Evolutionary conservation across 2,113 vertebrate genomes (phyloP).

Genomic region (Ochotona curzoniae): DNA sequence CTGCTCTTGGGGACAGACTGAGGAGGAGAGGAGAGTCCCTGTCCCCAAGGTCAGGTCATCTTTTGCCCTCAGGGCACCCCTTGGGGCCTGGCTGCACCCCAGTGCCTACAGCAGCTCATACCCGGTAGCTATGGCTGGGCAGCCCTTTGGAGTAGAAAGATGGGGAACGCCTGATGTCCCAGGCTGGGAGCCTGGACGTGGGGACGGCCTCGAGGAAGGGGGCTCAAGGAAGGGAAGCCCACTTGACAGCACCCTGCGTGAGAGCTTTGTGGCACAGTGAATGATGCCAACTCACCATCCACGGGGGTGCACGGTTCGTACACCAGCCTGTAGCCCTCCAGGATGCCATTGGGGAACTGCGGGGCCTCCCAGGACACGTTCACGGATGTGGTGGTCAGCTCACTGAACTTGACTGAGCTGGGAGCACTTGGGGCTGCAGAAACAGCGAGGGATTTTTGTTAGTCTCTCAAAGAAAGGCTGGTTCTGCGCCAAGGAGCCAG

Average conservation of each 20-base stretch:
- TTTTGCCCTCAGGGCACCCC: background rate
- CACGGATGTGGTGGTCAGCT: slow-evolving; percentile 97
- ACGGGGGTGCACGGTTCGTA: slow-evolving; percentile 96
- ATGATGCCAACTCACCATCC: slow-evolving; percentile 90
- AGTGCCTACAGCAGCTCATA: background rate
- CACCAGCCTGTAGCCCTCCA: slow-evolving; percentile 95
- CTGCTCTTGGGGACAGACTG: background rate
- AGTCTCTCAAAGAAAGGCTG: background rate
- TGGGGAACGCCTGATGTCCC: background rate
- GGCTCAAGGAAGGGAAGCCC: background rate
- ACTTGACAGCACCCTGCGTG: background rate
- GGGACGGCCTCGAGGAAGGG: background rate
- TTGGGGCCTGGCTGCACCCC: background rate
- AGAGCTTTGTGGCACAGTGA: too few relatives aligned
- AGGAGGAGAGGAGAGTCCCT: too few relatives aligned
- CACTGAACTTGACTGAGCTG: slow-evolving; percentile 94
- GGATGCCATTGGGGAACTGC: slow-evolving; percentile 93
- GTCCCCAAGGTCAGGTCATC: background rate
- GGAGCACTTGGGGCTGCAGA: slow-evolving; percentile 94
- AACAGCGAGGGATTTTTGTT: background rate
- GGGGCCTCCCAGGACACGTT: slow-evolving; percentile 98
- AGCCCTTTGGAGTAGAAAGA: background rate
- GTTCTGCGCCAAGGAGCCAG: background rate
- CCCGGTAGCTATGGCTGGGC: background rate
- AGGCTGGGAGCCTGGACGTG: background rate